Evolutionary conservation across 2,797 vertebrate genomes (phyloP).

Genomic region (Brachyrhaphis roseni): DNA sequence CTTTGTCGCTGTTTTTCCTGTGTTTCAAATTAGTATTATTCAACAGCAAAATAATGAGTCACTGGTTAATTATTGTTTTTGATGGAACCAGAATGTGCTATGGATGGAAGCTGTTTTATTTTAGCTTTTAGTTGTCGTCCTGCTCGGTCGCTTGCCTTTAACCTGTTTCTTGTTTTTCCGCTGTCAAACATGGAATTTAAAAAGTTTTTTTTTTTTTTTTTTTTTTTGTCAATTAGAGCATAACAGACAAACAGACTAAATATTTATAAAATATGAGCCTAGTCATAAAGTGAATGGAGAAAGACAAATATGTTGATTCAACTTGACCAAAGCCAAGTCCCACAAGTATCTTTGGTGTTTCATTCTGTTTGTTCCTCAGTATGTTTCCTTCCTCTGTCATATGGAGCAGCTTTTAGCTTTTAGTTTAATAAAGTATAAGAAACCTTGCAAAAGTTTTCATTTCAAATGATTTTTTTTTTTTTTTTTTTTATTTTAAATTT

Average conservation of each 20-base stretch:
- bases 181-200: conserved; percentile 19
- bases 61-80: conserved; percentile 33
- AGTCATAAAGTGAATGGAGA: not conserved
- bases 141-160: not conserved
- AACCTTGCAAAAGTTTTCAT: not conserved
- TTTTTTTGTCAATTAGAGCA: not conserved
- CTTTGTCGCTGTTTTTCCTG: not conserved
- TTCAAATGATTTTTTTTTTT: not conserved
- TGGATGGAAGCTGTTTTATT: conserved; percentile 31
- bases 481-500: not conserved
- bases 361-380: not conserved
- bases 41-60: conserved; percentile 65
- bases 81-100: conserved; percentile 36
- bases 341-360: not conserved
- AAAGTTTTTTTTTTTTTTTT: not conserved
- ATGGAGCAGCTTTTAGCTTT: not conserved
- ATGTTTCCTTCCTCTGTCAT: not conserved
- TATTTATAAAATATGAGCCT: not conserved
- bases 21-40: conserved; percentile 12
- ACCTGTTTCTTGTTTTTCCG: conserved; percentile 23
- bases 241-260: not conserved
- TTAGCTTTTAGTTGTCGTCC: conserved; percentile 6
- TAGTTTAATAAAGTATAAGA: not conserved
- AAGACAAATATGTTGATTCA: not conserved
- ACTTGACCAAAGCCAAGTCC: not conserved